phyloP scores from a whole-genome alignment of 2,113 vertebrate genomes.

The Hemichromis elongatus region DNA sequence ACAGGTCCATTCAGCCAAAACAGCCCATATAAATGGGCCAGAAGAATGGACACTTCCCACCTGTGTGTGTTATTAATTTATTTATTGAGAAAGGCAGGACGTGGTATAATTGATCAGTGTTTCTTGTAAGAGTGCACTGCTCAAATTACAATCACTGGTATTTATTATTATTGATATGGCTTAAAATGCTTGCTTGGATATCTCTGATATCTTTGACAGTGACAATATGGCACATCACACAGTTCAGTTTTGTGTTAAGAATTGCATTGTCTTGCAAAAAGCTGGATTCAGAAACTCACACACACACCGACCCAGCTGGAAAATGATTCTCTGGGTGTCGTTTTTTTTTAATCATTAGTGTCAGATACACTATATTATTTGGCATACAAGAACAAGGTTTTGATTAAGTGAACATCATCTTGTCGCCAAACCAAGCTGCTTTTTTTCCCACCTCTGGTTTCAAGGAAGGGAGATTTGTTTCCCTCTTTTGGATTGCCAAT shows the following conservation, averaged over 20 bases:
- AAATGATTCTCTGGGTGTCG: background rate
- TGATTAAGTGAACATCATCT: background rate
- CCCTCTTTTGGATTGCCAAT: background rate
- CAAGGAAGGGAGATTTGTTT: background rate
- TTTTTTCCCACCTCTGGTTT: background rate
- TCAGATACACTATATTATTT: background rate
- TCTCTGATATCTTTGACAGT: slow-evolving; percentile 15
- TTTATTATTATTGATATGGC: background rate
- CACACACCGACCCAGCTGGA: background rate
- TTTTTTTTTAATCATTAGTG: background rate
- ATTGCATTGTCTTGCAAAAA: slow-evolving; percentile 3
- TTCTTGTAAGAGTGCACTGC: background rate
- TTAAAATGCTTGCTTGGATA: background rate
- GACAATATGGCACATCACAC: background rate
- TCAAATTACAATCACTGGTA: background rate
- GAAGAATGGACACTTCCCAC: background rate
- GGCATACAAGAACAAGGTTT: background rate
- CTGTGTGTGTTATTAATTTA: background rate
- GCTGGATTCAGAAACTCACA: background rate
- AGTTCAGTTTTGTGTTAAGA: background rate
- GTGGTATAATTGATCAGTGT: background rate
- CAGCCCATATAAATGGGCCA: background rate
- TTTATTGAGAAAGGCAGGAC: background rate
- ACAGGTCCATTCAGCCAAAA: background rate
- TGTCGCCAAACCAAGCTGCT: background rate